These are phyloP conservation scores for Amblyjoppa fuscipennis DNA, from an alignment of 2,888 invertebrate species.

Conservation along the genomic window DNA sequence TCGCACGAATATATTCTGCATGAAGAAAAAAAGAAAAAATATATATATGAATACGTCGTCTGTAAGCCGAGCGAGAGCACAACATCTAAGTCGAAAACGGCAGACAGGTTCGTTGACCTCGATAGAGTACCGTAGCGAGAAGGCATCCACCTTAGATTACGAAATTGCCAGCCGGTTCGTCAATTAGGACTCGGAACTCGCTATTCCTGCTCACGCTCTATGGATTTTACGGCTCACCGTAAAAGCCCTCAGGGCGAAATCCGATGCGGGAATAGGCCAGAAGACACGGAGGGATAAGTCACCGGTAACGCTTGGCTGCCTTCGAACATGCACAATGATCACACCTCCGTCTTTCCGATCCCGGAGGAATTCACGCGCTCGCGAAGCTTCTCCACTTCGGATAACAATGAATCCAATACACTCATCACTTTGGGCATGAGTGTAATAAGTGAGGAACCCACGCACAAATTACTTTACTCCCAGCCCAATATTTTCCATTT, in stretches of 20 bases:
- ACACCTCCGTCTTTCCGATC: background rate
- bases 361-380: constrained; percentile 1
- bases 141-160: constrained; percentile 76
- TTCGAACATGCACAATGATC: constrained; percentile 21
- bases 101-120: constrained; percentile 77
- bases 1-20: constrained; percentile 19
- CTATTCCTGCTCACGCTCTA: constrained; percentile 20
- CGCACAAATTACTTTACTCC: too few relatives aligned
- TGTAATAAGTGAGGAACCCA: too few relatives aligned
- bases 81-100: constrained; percentile 72
- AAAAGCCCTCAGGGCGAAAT: constrained; percentile 49
- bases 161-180: constrained; percentile 72
- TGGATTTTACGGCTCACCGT: background rate
- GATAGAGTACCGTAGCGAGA: constrained; percentile 63
- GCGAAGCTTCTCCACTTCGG: background rate
- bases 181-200: constrained; percentile 64
- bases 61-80: constrained; percentile 39
- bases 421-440: background rate
- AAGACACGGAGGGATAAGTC: constrained; percentile 31
- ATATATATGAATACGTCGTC: constrained; percentile 31
- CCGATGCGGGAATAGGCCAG: constrained; percentile 15
- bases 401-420: background rate
- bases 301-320: background rate
- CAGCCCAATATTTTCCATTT: too few relatives aligned
- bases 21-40: constrained; percentile 41